Base-by-base conservation (phyloP, 2,888 invertebrate genomes). In the Drosophila aldrichi region DNA sequence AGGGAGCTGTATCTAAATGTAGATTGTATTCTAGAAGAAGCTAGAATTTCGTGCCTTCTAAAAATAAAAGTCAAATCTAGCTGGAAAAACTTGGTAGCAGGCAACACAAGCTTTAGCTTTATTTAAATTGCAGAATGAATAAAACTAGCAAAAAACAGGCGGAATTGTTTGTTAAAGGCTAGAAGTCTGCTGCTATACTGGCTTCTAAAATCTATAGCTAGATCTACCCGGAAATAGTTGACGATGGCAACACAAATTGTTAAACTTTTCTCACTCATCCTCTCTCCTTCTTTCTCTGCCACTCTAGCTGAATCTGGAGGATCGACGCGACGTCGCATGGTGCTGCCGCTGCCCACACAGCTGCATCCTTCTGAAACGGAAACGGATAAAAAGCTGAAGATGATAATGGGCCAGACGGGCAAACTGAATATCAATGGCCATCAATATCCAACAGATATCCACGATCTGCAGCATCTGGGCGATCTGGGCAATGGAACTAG, bases 401-500 rank as follows among this genome's bases (percentile, higher is more conserved):
- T 98, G 93, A 98, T 99, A 66, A 97, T 97, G 95, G 96, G 97
- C 94, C 96, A 97, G 93, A 98, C 97, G 91, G 98, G 98, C 64
- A 96, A 97, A 89, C 93, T 99, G 72, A 97, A 95, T 74, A 96
- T 98, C 67, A 95, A 96, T 84, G 96, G 96, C 54, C 93, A 94
- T 83, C 95, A 95, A 89, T 98, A 97, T 93, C 94, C 95, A 72
- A 97, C 97, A 5, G 95, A 96, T 78, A 96, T 97, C 85, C 96
- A 96, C 85, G 97, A 98, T 89, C 94, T 98, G 91, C 96, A 97
- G 82, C 96, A 97, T 82, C 93, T 97, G 63, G 97, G 97, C 3
- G 98, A 98, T 93, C 94, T 98, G 64, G 98, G 98, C 62, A 97
- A 97, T 91, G 99, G 99, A 16, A 99, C 99, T 16, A 99, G 99